Evolutionary conservation across 1,140 invertebrate species (phyloP), one percentile per base, ranked within the genome.

Genomic region (Gerris buenoi): DNA sequence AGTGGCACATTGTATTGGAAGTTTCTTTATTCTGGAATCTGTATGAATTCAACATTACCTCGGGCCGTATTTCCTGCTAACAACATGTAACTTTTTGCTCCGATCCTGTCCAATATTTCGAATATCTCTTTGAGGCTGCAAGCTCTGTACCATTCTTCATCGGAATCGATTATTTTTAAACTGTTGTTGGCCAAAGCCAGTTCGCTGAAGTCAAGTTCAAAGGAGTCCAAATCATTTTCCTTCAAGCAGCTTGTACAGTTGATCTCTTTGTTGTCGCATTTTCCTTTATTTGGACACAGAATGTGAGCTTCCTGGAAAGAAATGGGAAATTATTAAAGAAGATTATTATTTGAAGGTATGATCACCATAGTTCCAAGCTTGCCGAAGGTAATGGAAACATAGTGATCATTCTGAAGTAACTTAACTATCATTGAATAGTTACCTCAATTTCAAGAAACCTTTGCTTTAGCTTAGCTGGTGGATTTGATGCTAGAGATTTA

Each of bases 401-500:
- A n/a, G n/a, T n/a, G n/a, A n/a, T n/a, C n/a, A n/a, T n/a, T n/a
- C n/a, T n/a, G n/a, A n/a, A n/a, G n/a, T n/a, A 26, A 10, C 1
- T 23, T n/a, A n/a, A 59, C 1, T 59, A 59, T 59, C 25, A 23
- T 59, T 23, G 22, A 60, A 60, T 13, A 27, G 25, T 66, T 68
- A 77, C 77, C 68, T 77, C 76, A 68, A 77, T 75, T 69, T 76
- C 75, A n/a, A 27, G 27, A 46, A 73, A 72, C 65, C 71, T 72
- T 22, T 70, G 64, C 3, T 69, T 67, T 61, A 72, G 67, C 25
- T 75, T 65, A 27, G 74, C 70, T 15, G 71, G 65, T 1, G 72
- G 82, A 72, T 90, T 86, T 0, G 71, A 75, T 0, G 85, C 84
- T 67, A 88, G 85, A 1, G 86, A 83, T 76, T 91, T 91, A 74